Percentiles rank a stretch among this genome's conserved stretches.
phyloP scores from a whole-genome alignment of 2,113 vertebrate species.

The Pelodiscus sinensis region DNA sequence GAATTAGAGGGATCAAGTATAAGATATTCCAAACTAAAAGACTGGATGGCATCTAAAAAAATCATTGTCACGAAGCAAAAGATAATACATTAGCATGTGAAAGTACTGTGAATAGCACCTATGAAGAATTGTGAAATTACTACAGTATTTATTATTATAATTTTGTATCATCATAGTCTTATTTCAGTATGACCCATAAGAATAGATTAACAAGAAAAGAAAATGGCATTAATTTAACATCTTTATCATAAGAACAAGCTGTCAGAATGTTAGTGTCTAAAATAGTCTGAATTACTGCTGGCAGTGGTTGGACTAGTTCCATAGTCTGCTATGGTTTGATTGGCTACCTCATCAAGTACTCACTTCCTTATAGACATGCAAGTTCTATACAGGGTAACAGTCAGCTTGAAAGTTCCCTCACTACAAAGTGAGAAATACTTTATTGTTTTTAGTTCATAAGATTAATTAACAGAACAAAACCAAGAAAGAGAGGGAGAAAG shows the following conservation, averaged over 20 bases:
- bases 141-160: conserved; percentile 87
- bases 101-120: conserved; percentile 77
- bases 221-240: conserved; percentile 72
- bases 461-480: conserved; percentile 17
- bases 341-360: conserved; percentile 31
- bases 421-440: not conserved
- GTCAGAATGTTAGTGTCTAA: conserved; percentile 81
- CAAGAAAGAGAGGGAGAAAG: not conserved
- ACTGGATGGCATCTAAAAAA: conserved; percentile 79
- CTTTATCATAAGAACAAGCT: conserved; percentile 84
- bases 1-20: conserved; percentile 79
- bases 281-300: conserved; percentile 75
- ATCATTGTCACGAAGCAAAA: conserved; percentile 78
- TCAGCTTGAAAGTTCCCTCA: conserved; percentile 61
- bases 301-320: conserved; percentile 72
- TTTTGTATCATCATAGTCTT: conserved; percentile 84
- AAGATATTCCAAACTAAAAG: conserved; percentile 76
- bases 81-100: conserved; percentile 82
- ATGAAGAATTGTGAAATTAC: conserved; percentile 85
- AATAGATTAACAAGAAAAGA: conserved; percentile 78
- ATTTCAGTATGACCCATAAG: conserved; percentile 84
- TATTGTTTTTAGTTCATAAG: conserved; percentile 29
- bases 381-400: conserved; percentile 48
- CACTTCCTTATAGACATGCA: conserved; percentile 60
- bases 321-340: conserved; percentile 51